phyloP scores from a whole-genome alignment of 2,888 invertebrate species.

The Pyrrhia umbra region DNA sequence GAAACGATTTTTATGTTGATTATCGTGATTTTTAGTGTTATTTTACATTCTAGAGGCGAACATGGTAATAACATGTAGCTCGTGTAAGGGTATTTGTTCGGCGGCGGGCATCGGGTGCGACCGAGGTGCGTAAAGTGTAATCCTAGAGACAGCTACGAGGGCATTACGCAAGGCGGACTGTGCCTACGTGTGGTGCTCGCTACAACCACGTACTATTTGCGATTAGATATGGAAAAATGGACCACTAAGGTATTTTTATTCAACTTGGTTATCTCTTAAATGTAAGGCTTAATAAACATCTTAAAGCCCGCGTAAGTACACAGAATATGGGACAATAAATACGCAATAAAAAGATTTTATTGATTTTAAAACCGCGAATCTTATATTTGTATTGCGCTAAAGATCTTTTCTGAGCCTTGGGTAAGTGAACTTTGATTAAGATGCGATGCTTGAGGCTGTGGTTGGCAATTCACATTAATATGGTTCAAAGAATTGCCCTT shows the following conservation, averaged over 20 bases:
- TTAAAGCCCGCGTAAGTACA: not conserved
- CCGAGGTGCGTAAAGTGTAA: constrained; percentile 73
- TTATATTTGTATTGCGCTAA: constrained; percentile 18
- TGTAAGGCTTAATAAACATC: not conserved
- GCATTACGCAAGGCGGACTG: constrained; percentile 51
- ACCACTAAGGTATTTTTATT: not conserved
- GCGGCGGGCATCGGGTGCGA: constrained; percentile 43
- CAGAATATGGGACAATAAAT: not conserved
- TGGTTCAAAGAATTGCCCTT: not conserved
- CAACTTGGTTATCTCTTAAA: constrained; percentile 2
- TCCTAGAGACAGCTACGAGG: constrained; percentile 69
- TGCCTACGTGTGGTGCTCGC: not conserved
- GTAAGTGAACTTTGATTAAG: constrained; percentile 27
- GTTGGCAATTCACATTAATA: not conserved
- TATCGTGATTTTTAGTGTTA: constrained; percentile 53
- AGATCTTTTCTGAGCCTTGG: not conserved
- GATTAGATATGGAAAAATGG: constrained; percentile 33
- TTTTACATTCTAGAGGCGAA: constrained; percentile 57
- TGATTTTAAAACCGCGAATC: not conserved
- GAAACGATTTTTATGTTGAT: constrained; percentile 38
- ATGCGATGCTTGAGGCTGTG: not conserved
- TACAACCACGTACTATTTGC: constrained; percentile 28
- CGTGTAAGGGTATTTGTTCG: constrained; percentile 62
- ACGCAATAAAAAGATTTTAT: not conserved
- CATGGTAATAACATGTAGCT: constrained; percentile 49